phyloP scores from a whole-genome alignment of 2,113 vertebrate species.

The Axis porcinus region DNA sequence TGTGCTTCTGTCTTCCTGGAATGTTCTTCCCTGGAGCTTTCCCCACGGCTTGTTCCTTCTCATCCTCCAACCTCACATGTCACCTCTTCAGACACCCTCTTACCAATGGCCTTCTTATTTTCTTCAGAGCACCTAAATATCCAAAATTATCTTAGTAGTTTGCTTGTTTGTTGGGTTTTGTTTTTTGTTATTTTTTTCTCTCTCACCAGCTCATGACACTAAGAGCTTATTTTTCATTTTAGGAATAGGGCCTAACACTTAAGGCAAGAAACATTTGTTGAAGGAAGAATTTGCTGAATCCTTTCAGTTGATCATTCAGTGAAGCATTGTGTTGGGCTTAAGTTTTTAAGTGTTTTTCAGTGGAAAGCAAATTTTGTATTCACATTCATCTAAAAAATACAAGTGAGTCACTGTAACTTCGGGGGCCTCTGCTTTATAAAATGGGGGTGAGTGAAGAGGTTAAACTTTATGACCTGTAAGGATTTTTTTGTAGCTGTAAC shows the following conservation, averaged over 20 bases:
- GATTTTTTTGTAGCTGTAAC: background rate
- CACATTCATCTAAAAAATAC: conserved; percentile 7
- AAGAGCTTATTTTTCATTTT: background rate
- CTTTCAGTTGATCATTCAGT: background rate
- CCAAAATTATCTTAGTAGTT: background rate
- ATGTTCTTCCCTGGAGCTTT: background rate
- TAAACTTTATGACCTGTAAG: background rate
- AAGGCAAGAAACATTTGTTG: background rate
- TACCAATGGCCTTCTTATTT: background rate
- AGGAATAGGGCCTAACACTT: background rate
- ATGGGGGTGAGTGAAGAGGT: background rate
- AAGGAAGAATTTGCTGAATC: conserved; percentile 6
- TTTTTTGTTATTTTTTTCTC: background rate
- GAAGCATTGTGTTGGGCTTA: background rate
- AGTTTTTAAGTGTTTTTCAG: background rate
- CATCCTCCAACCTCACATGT: background rate
- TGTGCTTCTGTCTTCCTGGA: background rate
- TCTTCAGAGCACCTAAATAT: background rate
- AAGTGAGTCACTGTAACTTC: background rate
- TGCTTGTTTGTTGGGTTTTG: background rate
- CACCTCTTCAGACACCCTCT: background rate
- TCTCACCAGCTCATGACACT: background rate
- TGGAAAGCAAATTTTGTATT: conserved; percentile 1
- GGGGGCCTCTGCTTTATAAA: background rate
- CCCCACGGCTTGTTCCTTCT: background rate